phyloP scores from a whole-genome alignment of 2,113 vertebrate species.

The Alethe castanea region DNA sequence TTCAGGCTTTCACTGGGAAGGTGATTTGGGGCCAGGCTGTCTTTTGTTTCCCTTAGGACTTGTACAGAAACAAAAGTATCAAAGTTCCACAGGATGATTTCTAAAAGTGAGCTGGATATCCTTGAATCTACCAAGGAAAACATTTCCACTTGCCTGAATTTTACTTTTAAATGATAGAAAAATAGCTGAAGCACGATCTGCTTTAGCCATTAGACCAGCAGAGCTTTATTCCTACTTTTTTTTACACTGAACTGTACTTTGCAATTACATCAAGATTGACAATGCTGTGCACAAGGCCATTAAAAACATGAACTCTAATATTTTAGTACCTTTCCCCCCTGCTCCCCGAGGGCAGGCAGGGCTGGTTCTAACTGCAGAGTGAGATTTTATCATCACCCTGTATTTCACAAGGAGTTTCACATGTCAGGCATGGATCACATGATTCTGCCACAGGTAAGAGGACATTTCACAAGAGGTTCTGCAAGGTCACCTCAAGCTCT shows the following conservation, averaged over 20 bases:
- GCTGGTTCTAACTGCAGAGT: neutral
- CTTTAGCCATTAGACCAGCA: neutral
- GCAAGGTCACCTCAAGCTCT: neutral
- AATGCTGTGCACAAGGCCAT: neutral
- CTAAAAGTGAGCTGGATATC: neutral
- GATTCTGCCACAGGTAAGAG: neutral
- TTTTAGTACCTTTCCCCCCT: neutral
- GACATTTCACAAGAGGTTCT: neutral
- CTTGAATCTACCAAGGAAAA: neutral
- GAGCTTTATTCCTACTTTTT: neutral
- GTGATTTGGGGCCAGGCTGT: neutral
- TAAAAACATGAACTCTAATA: neutral
- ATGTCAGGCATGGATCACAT: neutral
- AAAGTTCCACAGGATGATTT: neutral
- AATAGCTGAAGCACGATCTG: neutral
- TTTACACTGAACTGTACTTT: neutral
- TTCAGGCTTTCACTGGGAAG: neutral
- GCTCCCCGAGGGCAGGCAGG: neutral
- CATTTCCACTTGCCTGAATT: neutral
- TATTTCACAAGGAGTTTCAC: neutral
- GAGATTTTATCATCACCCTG: slow-evolving; percentile 8
- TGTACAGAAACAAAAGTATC: neutral
- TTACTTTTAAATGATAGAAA: neutral
- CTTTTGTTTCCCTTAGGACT: neutral
- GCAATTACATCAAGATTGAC: neutral